Conservation (phyloP, 2,888 invertebrate genomes). For the Eupeodes latifasciatus region DNA sequence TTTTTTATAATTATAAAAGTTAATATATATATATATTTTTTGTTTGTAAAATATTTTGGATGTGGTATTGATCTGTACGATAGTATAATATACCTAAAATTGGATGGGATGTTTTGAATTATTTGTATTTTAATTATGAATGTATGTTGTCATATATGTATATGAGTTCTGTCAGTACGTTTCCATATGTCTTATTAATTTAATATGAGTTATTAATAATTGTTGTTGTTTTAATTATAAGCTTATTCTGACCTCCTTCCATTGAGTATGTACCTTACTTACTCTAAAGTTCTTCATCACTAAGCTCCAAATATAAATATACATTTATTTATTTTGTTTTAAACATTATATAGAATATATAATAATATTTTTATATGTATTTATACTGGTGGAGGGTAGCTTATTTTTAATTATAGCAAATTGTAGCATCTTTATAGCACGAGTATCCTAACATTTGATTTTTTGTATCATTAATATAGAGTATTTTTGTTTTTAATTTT, state of each 20-base stretch:
- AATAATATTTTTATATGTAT: constrained; percentile 33
- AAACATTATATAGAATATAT: constrained; percentile 19
- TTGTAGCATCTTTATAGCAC: constrained; percentile 67
- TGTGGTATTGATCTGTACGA: constrained; percentile 14
- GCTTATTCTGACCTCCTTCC: constrained; percentile 58
- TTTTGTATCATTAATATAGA: constrained; percentile 40
- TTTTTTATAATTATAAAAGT: constrained; percentile 33
- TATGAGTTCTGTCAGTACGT: constrained; percentile 59
- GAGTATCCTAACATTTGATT: constrained; percentile 71
- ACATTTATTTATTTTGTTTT: constrained; percentile 42
- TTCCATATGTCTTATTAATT: constrained; percentile 42
- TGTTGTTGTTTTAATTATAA: constrained; percentile 25
- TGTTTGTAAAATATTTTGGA: constrained; percentile 29
- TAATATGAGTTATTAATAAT: constrained; percentile 35
- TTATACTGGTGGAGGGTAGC: constrained; percentile 69
- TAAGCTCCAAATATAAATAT: constrained; percentile 68
- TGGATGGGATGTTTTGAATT: constrained; percentile 42
- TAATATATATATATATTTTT: constrained; percentile 20
- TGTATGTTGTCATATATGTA: constrained; percentile 30
- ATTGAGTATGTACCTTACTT: constrained; percentile 26
- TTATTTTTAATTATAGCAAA: constrained; percentile 51
- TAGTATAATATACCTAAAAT: constrained; percentile 28
- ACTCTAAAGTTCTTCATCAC: constrained; percentile 46
- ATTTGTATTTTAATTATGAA: constrained; percentile 11
- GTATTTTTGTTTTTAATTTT: constrained; percentile 16